These are phyloP conservation scores for Erythrocercus mccallii DNA, from an alignment of 2,113 vertebrate species.

Conservation along the genomic window DNA sequence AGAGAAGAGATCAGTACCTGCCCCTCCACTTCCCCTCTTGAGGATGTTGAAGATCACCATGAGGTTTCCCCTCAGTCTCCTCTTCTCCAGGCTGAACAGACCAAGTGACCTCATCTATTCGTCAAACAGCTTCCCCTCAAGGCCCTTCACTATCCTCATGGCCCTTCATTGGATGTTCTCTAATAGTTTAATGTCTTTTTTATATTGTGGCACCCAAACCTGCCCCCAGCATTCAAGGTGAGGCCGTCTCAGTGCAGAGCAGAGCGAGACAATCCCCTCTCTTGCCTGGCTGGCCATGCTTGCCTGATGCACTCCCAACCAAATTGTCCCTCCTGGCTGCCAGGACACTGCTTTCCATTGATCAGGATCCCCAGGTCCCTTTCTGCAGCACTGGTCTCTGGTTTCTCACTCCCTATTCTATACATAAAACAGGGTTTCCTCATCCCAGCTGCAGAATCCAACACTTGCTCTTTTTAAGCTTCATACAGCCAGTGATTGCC, in stretches of 20 bases:
- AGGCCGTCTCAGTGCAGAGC: rapidly evolving
- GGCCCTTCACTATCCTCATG: not conserved
- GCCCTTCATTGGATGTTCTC: not conserved
- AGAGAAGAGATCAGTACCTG: not conserved
- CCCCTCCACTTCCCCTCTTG: not conserved
- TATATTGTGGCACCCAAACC: not conserved
- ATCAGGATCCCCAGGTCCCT: not conserved
- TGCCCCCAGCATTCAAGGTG: rapidly evolving
- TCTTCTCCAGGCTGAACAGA: not conserved
- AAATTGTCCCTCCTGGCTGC: not conserved
- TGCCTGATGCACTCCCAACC: not conserved
- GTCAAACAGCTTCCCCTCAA: rapidly evolving
- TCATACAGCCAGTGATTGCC: not conserved
- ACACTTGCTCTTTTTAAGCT: not conserved
- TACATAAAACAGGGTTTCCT: not conserved
- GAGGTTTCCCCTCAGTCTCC: not conserved
- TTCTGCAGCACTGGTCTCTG: not conserved
- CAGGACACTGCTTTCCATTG: rapidly evolving
- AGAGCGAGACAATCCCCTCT: rapidly evolving
- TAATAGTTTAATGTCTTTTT: not conserved
- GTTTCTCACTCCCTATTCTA: not conserved
- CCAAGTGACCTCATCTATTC: not conserved
- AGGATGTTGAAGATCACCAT: not conserved
- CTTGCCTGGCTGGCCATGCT: rapidly evolving
- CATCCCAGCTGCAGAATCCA: not conserved